Base-by-base conservation (phyloP, 2,888 invertebrate species). In the Salpingus planirostris region DNA sequence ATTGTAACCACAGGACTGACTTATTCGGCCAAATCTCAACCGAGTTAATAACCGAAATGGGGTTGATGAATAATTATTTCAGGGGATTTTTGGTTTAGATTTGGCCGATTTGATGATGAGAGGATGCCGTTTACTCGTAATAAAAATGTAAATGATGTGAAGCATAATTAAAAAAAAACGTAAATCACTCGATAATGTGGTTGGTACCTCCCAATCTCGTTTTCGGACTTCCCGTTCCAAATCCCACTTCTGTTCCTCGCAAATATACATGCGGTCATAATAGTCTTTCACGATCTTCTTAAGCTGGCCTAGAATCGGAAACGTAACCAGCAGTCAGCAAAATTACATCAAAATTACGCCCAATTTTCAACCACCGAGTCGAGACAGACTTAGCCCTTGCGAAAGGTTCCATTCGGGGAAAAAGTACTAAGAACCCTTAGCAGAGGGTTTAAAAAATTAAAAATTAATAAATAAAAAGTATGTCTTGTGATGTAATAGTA, bases 161-260 rank as follows among this genome's bases (percentile, higher is more conserved):
- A 54, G 54, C 55, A 48, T 41, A 48, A n/a, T n/a, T n/a, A n/a
- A n/a, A n/a, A 51, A 54, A 48, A 44, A 44, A 41, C 50, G 42
- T 49, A 39, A 13, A 15, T 23, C 27, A 27, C 7, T n/a, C n/a
- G n/a, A 31, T 11, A 31, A 14, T 18, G 15, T 26, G 22, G 41
- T 26, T 29, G 78, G 80, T 85, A 95, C 95, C 91, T 96, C 96
- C 78, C 87, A 93, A 78, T 96, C 96, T 82, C 92, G 92, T 80
- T 91, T 93, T 77, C 92, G 86, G 78, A 96, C 93, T 82, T 93
- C 91, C 78, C 88, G 86, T 84, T 97, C 97, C 88, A 97, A 91
- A 86, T 97, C 97, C 86, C 95, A 97, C 80, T 96, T 96, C 77
- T 92, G 91, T 77, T 90, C 87, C 81, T 96, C 96, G 80, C 93